Evolutionary conservation across 2,113 vertebrate genomes (phyloP).

Genomic region (Cryptoleucopteryx plumbea): DNA sequence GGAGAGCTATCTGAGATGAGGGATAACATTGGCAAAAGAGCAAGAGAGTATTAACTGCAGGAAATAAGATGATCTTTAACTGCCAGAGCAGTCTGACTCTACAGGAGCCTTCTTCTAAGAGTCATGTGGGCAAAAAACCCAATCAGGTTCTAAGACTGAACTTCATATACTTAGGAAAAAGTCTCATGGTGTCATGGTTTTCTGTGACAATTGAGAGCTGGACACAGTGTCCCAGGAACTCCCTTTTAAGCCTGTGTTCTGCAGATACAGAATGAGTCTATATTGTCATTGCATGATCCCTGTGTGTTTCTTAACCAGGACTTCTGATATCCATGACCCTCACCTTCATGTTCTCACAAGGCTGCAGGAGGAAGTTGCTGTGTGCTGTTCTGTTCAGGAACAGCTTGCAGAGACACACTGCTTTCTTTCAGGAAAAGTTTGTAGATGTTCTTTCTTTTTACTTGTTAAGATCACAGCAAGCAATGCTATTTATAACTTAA

Average conservation of each 20-base stretch:
- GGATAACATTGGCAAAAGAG: background rate
- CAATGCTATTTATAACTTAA: background rate
- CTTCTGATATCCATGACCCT: background rate
- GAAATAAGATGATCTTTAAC: background rate
- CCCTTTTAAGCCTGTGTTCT: background rate
- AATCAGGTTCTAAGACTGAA: background rate
- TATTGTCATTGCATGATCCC: background rate
- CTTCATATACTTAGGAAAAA: background rate
- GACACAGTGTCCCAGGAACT: background rate
- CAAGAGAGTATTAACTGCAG: background rate
- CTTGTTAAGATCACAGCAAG: background rate
- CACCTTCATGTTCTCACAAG: background rate
- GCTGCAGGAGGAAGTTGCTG: background rate
- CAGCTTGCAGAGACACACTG: background rate
- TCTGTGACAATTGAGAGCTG: background rate
- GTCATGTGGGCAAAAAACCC: background rate
- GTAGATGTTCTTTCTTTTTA: background rate
- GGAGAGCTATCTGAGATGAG: background rate
- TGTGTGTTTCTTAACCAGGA: background rate
- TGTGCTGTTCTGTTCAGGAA: background rate
- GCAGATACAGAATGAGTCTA: background rate
- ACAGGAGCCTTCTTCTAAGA: background rate
- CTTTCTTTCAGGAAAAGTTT: background rate
- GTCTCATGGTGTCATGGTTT: background rate
- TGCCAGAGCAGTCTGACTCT: background rate